Evolutionary conservation across 2,888 invertebrate species (phyloP).

Genomic region (Lamellibrachia columna): DNA sequence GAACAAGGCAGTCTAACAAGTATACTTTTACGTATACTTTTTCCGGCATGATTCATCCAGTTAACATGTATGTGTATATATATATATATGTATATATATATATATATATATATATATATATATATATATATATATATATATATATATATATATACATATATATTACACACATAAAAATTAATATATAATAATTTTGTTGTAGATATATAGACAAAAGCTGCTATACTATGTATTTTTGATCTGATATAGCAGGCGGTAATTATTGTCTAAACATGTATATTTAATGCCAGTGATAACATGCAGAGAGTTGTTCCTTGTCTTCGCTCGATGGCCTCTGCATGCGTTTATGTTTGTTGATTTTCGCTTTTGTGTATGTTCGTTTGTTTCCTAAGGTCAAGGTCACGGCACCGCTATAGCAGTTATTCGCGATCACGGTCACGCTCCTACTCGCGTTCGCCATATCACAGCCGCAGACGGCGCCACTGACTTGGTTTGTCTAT

Average conservation of each 20-base stretch:
- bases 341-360: not conserved
- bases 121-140: too few species aligned
- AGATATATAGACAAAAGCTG: not conserved
- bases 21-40: too few species aligned
- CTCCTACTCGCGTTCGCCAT: not conserved
- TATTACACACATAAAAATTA: too few species aligned
- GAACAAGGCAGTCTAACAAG: too few species aligned
- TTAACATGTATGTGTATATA: not conserved
- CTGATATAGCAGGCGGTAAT: not conserved
- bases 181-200: not conserved
- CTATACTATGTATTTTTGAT: not conserved
- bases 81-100: too few species aligned
- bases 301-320: not conserved
- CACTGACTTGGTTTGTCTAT: not conserved
- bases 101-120: too few species aligned
- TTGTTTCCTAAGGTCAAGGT: constrained; percentile 16
- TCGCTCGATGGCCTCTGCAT: not conserved
- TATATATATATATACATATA: too few species aligned
- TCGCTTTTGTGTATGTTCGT: constrained; percentile 11
- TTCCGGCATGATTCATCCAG: not conserved
- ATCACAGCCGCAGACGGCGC: not conserved
- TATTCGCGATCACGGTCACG: not conserved
- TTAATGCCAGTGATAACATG: not conserved
- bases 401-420: constrained; percentile 1
- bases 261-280: not conserved